A percentile compares a stretch with the other conserved stretches of the same genome.
These are phyloP conservation scores for Cirrhinus mrigala DNA, from an alignment of 2,797 vertebrate species.

Conservation along the genomic window DNA sequence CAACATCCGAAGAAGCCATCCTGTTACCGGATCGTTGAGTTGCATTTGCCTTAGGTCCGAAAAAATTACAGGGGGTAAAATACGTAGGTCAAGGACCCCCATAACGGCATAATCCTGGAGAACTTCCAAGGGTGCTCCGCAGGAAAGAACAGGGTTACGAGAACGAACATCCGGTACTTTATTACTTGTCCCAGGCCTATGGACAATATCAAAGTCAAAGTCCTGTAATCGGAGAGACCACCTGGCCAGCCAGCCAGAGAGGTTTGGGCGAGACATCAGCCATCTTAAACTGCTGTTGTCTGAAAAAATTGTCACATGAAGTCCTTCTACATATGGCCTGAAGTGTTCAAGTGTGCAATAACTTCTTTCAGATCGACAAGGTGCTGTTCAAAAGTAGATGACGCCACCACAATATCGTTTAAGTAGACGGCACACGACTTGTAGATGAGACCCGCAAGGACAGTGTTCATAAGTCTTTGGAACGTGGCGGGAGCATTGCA, in stretches of 20 bases:
- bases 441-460: background rate
- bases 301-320: background rate
- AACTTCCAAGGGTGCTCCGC: background rate
- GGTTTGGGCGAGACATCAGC: conserved; percentile 20
- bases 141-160: background rate
- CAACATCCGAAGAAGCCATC: background rate
- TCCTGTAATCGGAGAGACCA: conserved; percentile 8
- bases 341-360: too few species aligned
- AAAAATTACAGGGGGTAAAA: background rate
- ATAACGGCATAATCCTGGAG: background rate
- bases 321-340: background rate
- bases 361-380: too few species aligned
- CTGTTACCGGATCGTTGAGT: background rate
- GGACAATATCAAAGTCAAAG: conserved; percentile 18
- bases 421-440: background rate
- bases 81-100: background rate
- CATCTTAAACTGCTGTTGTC: conserved; percentile 27
- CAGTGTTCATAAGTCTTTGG: background rate
- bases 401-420: too few species aligned
- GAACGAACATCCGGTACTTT: background rate
- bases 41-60: background rate
- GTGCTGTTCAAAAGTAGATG: too few species aligned
- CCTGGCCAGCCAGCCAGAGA: background rate
- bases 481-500: background rate
- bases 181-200: background rate